Evolutionary conservation across 2,888 invertebrate species (phyloP), one percentile per base, ranked within the genome.

Genomic region (Tenthredo mesomela): DNA sequence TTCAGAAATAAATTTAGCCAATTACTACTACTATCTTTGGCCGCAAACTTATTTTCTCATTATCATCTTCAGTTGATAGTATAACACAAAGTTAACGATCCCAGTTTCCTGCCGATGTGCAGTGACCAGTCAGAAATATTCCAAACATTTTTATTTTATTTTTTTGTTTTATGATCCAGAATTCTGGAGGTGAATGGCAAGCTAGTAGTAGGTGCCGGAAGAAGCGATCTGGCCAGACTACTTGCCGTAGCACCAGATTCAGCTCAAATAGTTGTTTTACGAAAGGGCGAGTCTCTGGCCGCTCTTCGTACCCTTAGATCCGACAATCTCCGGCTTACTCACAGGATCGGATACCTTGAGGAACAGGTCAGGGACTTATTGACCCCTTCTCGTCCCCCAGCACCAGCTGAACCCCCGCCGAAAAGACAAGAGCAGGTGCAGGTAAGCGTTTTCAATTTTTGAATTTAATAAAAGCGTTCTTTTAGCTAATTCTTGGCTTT

Each of bases 301-400:
- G 89, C 91, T 0, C 86, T 93, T 37, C 91, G 93, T 25, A 91
- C 94, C 29, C 94, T 96, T 50, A 95, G 96, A 89, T 95, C 96
- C 33, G 98, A 98, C 93, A 98, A 97, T 94, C 96, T 97, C 86
- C 94, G 98, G 82, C 94, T 98, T 86, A 97, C 97, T 18, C 98
- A 98, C 93, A 95, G 98, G 88, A 98, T 98, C 90, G 97, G 97
- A 1, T 98, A 98, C 93, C 95, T 98, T 85, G 98, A 98, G 93
- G 98, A 98, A 91, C 98, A 98, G 93, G 97, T 97, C 87, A 89
- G 92, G 33, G 93, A 93, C 88, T 89, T 93, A 9, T 86, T 93
- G 67, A 87, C 92, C 43, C 91, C 93, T 9, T 88, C 88, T 40
- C 90, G 91, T 84, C 87, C 90, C 37, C 89, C 90, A 84, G 85